A percentile compares a stretch with the other conserved stretches of the same genome.
These are phyloP conservation scores for Ursus arctos DNA, from an alignment of 2,113 vertebrate species.

Conservation along the genomic window DNA sequence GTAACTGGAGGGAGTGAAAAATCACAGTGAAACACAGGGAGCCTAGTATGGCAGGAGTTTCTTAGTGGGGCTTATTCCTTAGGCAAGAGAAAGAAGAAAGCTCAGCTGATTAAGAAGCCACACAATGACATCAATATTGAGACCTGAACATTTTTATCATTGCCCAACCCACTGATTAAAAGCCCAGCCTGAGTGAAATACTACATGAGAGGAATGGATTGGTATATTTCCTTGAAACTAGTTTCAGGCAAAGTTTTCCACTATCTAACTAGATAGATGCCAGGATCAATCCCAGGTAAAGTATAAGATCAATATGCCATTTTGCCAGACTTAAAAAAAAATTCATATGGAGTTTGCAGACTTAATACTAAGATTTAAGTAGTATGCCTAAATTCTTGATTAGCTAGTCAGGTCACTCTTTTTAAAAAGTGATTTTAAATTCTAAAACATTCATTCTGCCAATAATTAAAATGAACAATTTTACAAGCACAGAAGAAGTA, in stretches of 20 bases:
- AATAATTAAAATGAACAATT: neutral
- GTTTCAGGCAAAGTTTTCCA: neutral
- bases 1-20: neutral
- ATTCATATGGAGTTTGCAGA: neutral
- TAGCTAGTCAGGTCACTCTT: neutral
- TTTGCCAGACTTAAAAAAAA: neutral
- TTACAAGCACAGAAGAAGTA: neutral
- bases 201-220: neutral
- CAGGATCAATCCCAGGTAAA: neutral
- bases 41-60: neutral
- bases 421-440: neutral
- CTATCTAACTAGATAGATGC: neutral
- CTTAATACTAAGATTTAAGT: slow-evolving; percentile 3
- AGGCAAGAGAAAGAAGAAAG: neutral
- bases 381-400: neutral
- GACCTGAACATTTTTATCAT: neutral
- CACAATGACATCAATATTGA: neutral
- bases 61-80: neutral
- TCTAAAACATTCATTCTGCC: neutral
- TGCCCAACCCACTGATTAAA: neutral
- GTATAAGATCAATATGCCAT: neutral
- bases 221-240: neutral
- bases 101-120: neutral
- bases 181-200: neutral
- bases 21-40: neutral